Conservation (phyloP, 92 coral and sea anemone species). For the Phenganax subtilis region DNA sequence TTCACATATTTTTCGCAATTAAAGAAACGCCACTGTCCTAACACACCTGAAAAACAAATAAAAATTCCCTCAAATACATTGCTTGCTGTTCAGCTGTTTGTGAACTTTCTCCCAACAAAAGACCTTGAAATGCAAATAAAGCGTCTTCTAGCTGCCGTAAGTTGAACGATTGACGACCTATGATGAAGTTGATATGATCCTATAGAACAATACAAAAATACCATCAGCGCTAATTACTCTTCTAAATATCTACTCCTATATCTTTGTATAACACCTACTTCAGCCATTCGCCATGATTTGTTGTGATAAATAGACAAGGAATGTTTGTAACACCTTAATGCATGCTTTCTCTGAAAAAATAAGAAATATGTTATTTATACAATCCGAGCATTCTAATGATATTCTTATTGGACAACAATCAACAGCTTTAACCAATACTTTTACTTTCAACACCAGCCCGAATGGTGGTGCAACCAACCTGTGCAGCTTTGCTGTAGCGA, state of each 20-base stretch:
- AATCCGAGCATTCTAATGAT: background rate
- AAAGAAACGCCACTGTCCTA: background rate
- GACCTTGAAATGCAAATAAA: slow-evolving; percentile 65
- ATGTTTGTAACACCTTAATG: slow-evolving; percentile 83
- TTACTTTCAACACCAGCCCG: background rate
- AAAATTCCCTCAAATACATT: slow-evolving; percentile 83
- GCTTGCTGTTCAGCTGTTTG: slow-evolving; percentile 92
- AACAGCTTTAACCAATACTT: background rate
- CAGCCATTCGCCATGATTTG: slow-evolving; percentile 91
- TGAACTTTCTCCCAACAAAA: slow-evolving; percentile 77
- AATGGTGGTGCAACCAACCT: slow-evolving; percentile 45
- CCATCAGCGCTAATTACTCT: background rate
- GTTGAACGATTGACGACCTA: slow-evolving; percentile 92
- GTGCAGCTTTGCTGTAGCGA: slow-evolving; percentile 90
- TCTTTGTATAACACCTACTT: slow-evolving; percentile 44
- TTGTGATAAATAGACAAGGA: slow-evolving; percentile 67
- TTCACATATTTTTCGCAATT: background rate
- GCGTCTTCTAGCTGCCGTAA: slow-evolving; percentile 91
- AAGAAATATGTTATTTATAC: background rate
- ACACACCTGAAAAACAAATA: slow-evolving; percentile 86
- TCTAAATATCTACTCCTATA: background rate
- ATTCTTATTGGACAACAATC: background rate
- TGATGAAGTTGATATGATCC: slow-evolving; percentile 94
- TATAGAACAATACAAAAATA: slow-evolving; percentile 10
- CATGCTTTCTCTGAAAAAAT: slow-evolving; percentile 73